Evolutionary conservation across 2,888 invertebrate species (phyloP).

Genomic region (Psylliodes chrysocephalus): DNA sequence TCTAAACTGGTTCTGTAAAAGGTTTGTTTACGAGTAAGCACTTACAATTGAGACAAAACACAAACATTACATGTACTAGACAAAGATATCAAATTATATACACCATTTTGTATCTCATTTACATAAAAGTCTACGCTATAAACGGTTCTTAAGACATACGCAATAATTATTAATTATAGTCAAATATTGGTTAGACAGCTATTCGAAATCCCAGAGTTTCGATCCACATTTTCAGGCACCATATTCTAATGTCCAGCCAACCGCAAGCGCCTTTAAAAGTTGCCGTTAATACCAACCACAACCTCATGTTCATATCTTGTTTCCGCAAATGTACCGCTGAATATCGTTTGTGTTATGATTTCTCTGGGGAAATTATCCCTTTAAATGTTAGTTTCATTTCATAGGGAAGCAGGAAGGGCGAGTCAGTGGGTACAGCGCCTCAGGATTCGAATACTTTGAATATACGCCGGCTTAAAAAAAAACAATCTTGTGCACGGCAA

Average conservation of each 20-base stretch:
- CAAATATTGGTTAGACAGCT: too few species aligned
- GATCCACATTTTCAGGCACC: too few species aligned
- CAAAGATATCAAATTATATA: too few species aligned
- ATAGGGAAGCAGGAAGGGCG: not conserved
- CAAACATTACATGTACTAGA: too few species aligned
- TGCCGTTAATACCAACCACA: slow-evolving; percentile 30
- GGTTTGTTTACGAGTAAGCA: too few species aligned
- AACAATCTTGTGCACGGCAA: not conserved
- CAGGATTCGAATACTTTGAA: not conserved
- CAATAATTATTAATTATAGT: too few species aligned
- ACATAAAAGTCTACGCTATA: too few species aligned
- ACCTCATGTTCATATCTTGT: slow-evolving; percentile 53
- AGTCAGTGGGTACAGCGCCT: not conserved
- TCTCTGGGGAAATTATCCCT: slow-evolving; percentile 63
- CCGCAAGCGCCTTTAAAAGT: slow-evolving; percentile 6
- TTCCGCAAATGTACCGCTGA: slow-evolving; percentile 61
- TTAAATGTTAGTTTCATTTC: slow-evolving; percentile 47
- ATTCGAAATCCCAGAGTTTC: too few species aligned
- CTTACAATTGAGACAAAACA: too few species aligned
- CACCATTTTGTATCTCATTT: too few species aligned
- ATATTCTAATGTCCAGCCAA: not conserved
- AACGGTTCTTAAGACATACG: too few species aligned
- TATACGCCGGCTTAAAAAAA: not conserved
- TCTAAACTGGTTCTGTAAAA: too few species aligned
- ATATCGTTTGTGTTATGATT: slow-evolving; percentile 61